Evolutionary conservation across 2,888 invertebrate genomes (phyloP).

Genomic region (Eremobia ochroleuca): DNA sequence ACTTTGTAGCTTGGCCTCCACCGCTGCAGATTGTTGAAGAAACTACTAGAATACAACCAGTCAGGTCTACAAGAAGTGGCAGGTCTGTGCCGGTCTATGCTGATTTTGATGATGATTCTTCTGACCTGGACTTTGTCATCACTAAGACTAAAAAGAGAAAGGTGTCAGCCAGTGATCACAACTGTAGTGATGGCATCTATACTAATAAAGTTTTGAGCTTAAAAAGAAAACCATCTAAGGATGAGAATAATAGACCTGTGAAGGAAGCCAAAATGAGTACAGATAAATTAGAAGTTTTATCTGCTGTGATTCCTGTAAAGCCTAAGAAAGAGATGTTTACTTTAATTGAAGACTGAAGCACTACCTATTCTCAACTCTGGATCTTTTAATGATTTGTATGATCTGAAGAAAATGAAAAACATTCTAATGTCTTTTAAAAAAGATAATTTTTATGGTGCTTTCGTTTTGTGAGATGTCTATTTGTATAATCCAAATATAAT

Average conservation of each 20-base stretch:
- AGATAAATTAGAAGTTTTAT: constrained; percentile 64
- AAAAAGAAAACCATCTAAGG: constrained; percentile 84
- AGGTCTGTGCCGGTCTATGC: constrained; percentile 85
- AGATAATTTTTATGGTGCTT: constrained; percentile 28
- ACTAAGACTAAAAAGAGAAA: constrained; percentile 86
- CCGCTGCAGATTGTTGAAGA: constrained; percentile 87
- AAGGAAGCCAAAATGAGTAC: constrained; percentile 79
- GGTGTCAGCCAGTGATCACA: constrained; percentile 80
- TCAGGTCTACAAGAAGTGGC: constrained; percentile 86
- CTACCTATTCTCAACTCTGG: constrained; percentile 36
- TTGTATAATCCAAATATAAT: constrained; percentile 27
- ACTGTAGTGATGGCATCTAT: constrained; percentile 75
- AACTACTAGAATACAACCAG: constrained; percentile 81
- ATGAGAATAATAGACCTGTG: constrained; percentile 79
- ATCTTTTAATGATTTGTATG: constrained; percentile 33
- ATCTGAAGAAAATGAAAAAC: constrained; percentile 18
- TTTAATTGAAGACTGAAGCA: constrained; percentile 79
- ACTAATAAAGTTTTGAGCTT: constrained; percentile 83
- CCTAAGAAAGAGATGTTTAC: constrained; percentile 76
- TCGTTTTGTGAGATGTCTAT: constrained; percentile 33
- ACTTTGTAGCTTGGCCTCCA: constrained; percentile 85
- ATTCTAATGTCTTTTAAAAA: constrained; percentile 21
- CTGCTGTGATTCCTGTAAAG: constrained; percentile 70
- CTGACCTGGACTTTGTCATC: constrained; percentile 84
- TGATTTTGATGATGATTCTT: constrained; percentile 87